Percentiles rank a stretch among this genome's conserved stretches.
These are phyloP conservation scores for Caranx ignobilis DNA, from an alignment of 2,113 vertebrate species.

Conservation along the genomic window DNA sequence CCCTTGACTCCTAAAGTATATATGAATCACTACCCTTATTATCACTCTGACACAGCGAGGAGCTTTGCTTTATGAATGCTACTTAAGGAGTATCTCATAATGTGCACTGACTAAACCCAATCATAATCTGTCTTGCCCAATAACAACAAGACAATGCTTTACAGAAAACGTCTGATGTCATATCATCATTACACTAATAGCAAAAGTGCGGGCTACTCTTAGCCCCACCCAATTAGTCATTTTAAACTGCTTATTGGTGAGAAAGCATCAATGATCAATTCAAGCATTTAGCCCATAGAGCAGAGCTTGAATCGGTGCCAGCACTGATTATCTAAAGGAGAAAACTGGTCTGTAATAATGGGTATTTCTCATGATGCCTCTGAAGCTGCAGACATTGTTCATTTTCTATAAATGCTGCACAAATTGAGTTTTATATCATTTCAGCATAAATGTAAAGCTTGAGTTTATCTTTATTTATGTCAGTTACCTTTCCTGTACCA, in stretches of 20 bases:
- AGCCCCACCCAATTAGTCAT: slow-evolving; percentile 81
- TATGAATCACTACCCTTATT: slow-evolving; percentile 87
- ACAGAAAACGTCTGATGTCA: slow-evolving; percentile 84
- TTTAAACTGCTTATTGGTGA: slow-evolving; percentile 82
- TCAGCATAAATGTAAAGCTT: slow-evolving; percentile 11
- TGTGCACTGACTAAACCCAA: slow-evolving; percentile 81
- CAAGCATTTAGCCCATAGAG: slow-evolving; percentile 74
- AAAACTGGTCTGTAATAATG: slow-evolving; percentile 75
- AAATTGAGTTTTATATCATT: neutral
- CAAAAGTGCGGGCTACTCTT: slow-evolving; percentile 76
- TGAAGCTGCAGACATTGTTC: slow-evolving; percentile 28
- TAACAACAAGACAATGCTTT: slow-evolving; percentile 88
- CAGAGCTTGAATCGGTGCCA: slow-evolving; percentile 66
- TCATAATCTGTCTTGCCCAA: slow-evolving; percentile 87
- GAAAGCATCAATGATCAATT: slow-evolving; percentile 80
- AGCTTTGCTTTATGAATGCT: slow-evolving; percentile 81
- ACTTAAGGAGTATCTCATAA: slow-evolving; percentile 84
- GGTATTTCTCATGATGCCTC: slow-evolving; percentile 65
- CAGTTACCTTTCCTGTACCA: neutral
- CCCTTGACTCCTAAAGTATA: slow-evolving; percentile 83
- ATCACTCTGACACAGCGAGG: slow-evolving; percentile 82
- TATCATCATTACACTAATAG: slow-evolving; percentile 87
- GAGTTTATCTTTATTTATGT: slow-evolving; percentile 11
- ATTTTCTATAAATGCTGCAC: slow-evolving; percentile 22
- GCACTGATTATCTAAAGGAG: slow-evolving; percentile 76